Base-by-base conservation (phyloP, 2,888 invertebrate species). In the Tenthredo livida region DNA sequence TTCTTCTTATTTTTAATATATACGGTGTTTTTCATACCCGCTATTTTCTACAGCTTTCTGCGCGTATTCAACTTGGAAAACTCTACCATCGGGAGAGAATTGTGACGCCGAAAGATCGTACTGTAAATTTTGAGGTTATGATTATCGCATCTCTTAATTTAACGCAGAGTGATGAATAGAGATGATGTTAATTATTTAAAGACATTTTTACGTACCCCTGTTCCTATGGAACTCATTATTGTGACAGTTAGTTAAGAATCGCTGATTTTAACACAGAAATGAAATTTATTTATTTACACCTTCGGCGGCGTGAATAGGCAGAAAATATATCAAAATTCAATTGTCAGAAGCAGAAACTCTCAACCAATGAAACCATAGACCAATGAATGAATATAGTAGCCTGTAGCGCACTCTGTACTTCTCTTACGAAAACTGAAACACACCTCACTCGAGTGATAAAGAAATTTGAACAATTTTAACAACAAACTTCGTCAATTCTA, bases 41-140 rank as follows among this genome's bases (percentile, higher is more conserved):
- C 98, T 98, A 92, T 98, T 98, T 94, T 99, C 99, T 1, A 99
- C 99, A 5, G 99, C 99, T 94, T 99, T 99, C 84, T 97, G 97
- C 4, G 99, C 99, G 94, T 99, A 99, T 95, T 99, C 99, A 1
- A 99, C 98, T 96, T 99, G 99, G 94, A 99, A 99, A 54, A 99
- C 99, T 89, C 99, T 95, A 12, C 99, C 99, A 93, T 99, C 99
- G 2, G 99, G 99, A 2, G 99, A 99, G 94, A 99, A 99, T 95
- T 99, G 99, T 67, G 99, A 99, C n/a, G 99, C 99, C 86, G 99
- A 99, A 90, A 99, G 95, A 96, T 99, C 99, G 93, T 99, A 99
- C 98, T 99, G 94, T 84, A 95, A 95, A 88, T 86, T 86, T 87
- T 87, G 86, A 89, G 87, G 78, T 85, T 80, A 80, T 86, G 70